A percentile compares a stretch with the other conserved stretches of the same genome.
These are phyloP conservation scores for Maconellicoccus hirsutus DNA, from an alignment of 1,140 invertebrate genomes.

Conservation along the genomic window DNA sequence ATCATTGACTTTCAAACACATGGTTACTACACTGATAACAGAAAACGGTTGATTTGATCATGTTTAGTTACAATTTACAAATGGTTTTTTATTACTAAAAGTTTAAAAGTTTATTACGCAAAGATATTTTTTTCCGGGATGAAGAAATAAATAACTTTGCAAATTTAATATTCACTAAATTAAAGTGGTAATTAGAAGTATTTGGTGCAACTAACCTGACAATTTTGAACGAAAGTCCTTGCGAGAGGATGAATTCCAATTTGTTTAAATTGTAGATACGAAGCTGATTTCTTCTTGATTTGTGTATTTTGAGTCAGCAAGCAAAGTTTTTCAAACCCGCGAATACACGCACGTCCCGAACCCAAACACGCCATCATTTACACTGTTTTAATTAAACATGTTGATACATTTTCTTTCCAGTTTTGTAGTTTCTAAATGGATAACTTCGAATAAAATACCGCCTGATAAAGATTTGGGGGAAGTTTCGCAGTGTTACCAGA, in stretches of 20 bases:
- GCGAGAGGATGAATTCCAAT: slow-evolving; percentile 14
- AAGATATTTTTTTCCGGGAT: too few relatives aligned
- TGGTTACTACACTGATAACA: slow-evolving; percentile 12
- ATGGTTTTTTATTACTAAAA: too few relatives aligned
- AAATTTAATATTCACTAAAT: too few relatives aligned
- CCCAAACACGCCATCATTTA: slow-evolving; percentile 21
- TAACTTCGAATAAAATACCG: neutral
- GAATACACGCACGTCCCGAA: slow-evolving; percentile 20
- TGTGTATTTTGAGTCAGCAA: slow-evolving; percentile 1
- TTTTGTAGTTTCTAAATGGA: slow-evolving; percentile 12
- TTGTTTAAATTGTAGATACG: neutral
- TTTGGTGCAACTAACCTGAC: neutral
- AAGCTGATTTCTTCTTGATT: slow-evolving; percentile 11
- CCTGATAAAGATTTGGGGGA: slow-evolving; percentile 12
- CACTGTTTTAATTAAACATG: slow-evolving; percentile 20
- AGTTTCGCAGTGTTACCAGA: neutral
- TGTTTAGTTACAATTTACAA: too few relatives aligned
- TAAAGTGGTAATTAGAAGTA: neutral
- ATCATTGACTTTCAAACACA: slow-evolving; percentile 18
- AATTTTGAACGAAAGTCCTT: slow-evolving; percentile 11
- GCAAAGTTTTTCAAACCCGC: slow-evolving; percentile 16
- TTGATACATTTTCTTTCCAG: slow-evolving; percentile 15
- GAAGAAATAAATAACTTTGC: too few relatives aligned
- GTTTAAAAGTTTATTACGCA: too few relatives aligned
- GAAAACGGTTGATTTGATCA: slow-evolving; percentile 2